A percentile compares a stretch with the other conserved stretches of the same genome.
Evolutionary conservation across 2,888 invertebrate genomes (phyloP).

Genomic region (Dasypolia templi): DNA sequence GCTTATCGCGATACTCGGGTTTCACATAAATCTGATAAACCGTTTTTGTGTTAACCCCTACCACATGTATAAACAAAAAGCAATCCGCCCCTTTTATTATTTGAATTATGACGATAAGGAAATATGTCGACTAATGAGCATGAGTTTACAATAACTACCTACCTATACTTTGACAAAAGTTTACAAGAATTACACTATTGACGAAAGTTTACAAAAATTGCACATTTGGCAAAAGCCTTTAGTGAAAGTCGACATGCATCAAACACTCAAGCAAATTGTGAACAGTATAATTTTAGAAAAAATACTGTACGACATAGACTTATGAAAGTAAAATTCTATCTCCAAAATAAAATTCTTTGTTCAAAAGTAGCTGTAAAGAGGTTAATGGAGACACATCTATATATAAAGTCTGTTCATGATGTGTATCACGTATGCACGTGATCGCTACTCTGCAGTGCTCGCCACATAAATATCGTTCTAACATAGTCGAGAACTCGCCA

Average conservation of each 20-base stretch:
- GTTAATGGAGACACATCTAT: conserved; percentile 60
- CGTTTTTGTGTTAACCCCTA: conserved; percentile 41
- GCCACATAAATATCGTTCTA: conserved; percentile 66
- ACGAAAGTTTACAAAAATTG: conserved; percentile 13
- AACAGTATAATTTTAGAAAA: background rate
- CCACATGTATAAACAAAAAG: conserved; percentile 55
- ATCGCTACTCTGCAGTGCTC: conserved; percentile 43
- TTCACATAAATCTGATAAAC: conserved; percentile 55
- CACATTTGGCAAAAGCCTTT: background rate
- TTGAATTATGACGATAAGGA: conserved; percentile 1
- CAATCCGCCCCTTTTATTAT: conserved; percentile 19
- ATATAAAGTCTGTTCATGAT: conserved; percentile 62
- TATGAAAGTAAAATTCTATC: conserved; percentile 32
- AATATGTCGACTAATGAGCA: conserved; percentile 5
- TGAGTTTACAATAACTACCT: conserved; percentile 15
- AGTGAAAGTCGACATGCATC: background rate
- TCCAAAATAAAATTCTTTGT: conserved; percentile 43
- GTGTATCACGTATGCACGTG: conserved; percentile 68
- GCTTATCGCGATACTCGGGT: conserved; percentile 42
- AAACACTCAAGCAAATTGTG: background rate
- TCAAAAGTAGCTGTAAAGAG: conserved; percentile 53
- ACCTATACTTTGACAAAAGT: background rate
- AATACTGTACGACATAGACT: background rate
- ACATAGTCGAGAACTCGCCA: conserved; percentile 48
- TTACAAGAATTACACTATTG: conserved; percentile 3